Base-by-base conservation (phyloP, 2,888 invertebrate genomes). In the Drosophila rubida region DNA sequence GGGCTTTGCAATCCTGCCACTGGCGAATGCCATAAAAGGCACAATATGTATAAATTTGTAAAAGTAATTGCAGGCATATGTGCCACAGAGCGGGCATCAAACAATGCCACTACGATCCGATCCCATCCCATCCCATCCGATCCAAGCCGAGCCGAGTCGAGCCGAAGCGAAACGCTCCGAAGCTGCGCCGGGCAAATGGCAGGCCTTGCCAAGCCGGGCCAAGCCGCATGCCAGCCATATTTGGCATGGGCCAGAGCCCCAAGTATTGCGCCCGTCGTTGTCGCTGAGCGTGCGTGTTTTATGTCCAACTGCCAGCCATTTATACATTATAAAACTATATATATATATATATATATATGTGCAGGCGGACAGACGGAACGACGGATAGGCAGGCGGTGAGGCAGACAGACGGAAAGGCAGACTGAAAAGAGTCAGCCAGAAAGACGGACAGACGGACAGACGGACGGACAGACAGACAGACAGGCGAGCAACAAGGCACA, bases 31-130 rank as follows among this genome's bases (percentile, higher is more conserved):
- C 85, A 86, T 85, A 88, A 87, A 85, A 80, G 88, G 85, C 78
- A 86, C 84, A 88, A 87, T 87, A 85, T 89, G 87, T 90, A 90
- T 90, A 90, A 90, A 90, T 90, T 90, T 90, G 90, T 90, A 89
- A 90, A 90, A 90, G 89, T 90, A 90, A 90, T 90, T 90, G 90
- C 85, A 81, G 77, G 78, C 74, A 76, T 78, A 76, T 78, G 76
- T 78, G 70, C 79, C 79, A 77, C 79, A 78, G 78, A 76, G 76
- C 78, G 64, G 50, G 75, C 71, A 75, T 67, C 78, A 85, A 82
- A 81, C 83, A 83, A 82, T 87, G 80, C 80, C 80, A 71, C 50
- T 49, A 62, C 71, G 55, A 49, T 32, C 53, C 64, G 48, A 53
- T 37, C 32, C 62, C 62, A 49, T 32, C 53, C 64, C 44, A 53